Base-by-base conservation (phyloP, 2,113 vertebrate species). In the Pelvicachromis taeniatus region DNA sequence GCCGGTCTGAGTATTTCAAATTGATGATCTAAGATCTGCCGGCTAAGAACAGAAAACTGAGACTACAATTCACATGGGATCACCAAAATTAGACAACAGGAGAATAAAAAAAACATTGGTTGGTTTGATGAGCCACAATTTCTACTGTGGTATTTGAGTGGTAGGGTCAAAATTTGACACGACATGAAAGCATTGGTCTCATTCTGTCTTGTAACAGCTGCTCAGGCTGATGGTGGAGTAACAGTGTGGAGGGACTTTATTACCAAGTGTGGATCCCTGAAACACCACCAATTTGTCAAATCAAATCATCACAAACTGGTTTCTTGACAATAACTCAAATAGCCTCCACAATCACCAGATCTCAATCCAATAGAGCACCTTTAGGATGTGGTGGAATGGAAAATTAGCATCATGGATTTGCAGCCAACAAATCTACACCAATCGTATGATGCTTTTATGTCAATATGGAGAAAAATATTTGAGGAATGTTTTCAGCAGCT, bases 171-270 rank as follows among this genome's bases (percentile, higher is more conserved):
- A 0, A 65, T 40, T 13, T 40, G 35, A 40, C 35, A 65, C n/a
- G 23, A 40, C n/a, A 23, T 12, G 3, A 65, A 65, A 65, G 0
- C 61, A 65, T 65, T 65, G 40, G n/a, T 40, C 40, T 40, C 61
- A 40, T 65, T 40, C 61, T 23, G 33, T 0, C 0, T 21, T 13
- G 33, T 21, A 65, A 38, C 19, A 21, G 10, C 33, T 38, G 33
- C 33, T 63, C 38, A 68, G 19, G 38, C 38, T 0, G 63, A n/a
- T 68, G 63, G 0, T 17, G 21, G 63, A 45, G 38, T 45, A 6
- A 45, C 21, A 23, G n/a, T 3, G 7, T 23, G 31, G 1, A n/a
- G 11, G 35, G 11, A 14, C 35, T 40, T 68, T 68, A 26, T 23
- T 26, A 70, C 21, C 13, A 68, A 0, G 35, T 23, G n/a, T 42